A percentile compares a stretch with the other conserved stretches of the same genome.
Conservation (phyloP, 2,888 invertebrate genomes). For the Acanthacorydalis orientalis region DNA sequence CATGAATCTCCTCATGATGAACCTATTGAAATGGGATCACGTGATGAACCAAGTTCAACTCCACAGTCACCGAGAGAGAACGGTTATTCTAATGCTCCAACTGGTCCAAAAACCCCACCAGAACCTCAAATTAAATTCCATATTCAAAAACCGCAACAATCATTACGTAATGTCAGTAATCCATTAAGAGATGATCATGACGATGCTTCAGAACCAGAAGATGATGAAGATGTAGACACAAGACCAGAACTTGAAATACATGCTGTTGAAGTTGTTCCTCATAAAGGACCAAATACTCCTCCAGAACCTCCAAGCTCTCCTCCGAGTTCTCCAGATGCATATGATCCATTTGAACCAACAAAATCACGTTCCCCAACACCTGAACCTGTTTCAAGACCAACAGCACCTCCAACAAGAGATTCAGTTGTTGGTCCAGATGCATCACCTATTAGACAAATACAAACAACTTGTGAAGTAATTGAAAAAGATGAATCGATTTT, state of each 20-base stretch:
- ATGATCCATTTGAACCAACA: conserved; percentile 85
- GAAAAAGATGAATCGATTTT: conserved; percentile 36
- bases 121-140: conserved; percentile 52
- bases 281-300: conserved; percentile 56
- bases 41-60: conserved; percentile 15
- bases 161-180: conserved; percentile 33
- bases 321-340: conserved; percentile 62
- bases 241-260: conserved; percentile 14
- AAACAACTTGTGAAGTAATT: conserved; percentile 28
- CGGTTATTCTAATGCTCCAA: conserved; percentile 21
- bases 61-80: conserved; percentile 5
- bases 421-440: conserved; percentile 7
- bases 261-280: conserved; percentile 17
- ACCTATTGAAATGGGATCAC: conserved; percentile 21
- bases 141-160: conserved; percentile 31
- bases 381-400: conserved; percentile 18
- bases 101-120: conserved; percentile 59
- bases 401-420: conserved; percentile 3
- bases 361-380: conserved; percentile 57
- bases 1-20: conserved; percentile 24
- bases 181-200: conserved; percentile 41
- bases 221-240: conserved; percentile 14
- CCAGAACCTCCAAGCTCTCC: conserved; percentile 49
- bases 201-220: conserved; percentile 24
- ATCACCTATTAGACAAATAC: conserved; percentile 27